Percentiles rank a stretch among this genome's conserved stretches.
These are phyloP conservation scores for Diprion similis DNA, from an alignment of 1,140 invertebrate species.

Conservation along the genomic window DNA sequence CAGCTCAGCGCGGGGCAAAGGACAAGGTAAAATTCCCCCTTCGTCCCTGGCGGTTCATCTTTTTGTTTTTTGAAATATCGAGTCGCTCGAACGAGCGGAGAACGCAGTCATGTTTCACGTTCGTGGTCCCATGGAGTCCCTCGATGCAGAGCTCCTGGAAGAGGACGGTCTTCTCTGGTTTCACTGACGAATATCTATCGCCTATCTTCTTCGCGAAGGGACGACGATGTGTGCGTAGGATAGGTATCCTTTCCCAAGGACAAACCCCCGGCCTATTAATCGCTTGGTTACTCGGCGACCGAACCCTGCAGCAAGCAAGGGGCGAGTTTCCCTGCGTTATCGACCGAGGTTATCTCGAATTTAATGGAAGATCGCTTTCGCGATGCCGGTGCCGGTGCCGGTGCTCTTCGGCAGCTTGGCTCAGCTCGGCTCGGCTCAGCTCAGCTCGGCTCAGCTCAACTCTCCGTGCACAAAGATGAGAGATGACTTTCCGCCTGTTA, in stretches of 20 bases:
- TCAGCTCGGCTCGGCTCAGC: too few species aligned
- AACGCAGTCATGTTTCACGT: neutral
- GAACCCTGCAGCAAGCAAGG: neutral
- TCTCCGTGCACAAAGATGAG: too few species aligned
- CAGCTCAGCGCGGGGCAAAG: too few species aligned
- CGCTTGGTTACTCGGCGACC: neutral
- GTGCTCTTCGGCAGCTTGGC: too few species aligned
- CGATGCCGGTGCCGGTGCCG: too few species aligned
- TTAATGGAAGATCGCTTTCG: neutral
- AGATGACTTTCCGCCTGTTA: too few species aligned
- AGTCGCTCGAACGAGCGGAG: neutral
- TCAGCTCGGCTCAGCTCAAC: too few species aligned
- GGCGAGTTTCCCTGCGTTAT: neutral
- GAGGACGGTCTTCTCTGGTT: neutral
- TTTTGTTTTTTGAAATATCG: neutral
- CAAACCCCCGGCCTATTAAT: neutral
- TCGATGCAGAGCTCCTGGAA: neutral
- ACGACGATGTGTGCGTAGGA: neutral
- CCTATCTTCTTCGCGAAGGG: neutral
- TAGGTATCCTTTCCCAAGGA: constrained; percentile 4
- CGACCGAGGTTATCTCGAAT: neutral
- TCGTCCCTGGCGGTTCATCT: neutral
- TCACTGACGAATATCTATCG: constrained; percentile 3
- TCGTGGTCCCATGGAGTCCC: neutral
- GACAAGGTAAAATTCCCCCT: neutral